Conservation (phyloP, 2,888 invertebrate genomes). For the Mythimna pallens region DNA sequence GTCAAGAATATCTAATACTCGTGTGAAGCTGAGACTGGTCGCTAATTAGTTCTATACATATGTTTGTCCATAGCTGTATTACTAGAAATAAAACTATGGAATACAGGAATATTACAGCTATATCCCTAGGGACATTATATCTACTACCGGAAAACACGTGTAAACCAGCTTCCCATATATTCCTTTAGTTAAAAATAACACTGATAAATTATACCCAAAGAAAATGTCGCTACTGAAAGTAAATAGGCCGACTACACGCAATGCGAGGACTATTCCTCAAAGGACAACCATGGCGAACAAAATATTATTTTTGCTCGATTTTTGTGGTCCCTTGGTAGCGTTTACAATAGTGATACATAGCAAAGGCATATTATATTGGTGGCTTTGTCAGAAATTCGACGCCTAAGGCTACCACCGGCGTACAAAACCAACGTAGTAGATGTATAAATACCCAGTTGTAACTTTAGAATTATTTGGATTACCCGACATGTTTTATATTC, state of each 20-base stretch:
- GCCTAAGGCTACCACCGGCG: slow-evolving; percentile 49
- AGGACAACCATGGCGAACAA: slow-evolving; percentile 40
- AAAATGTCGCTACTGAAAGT: slow-evolving; percentile 19
- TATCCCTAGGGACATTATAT: no score
- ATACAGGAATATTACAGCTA: no score
- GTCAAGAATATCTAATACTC: no score
- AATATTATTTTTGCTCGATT: slow-evolving; percentile 43
- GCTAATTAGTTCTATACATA: no score
- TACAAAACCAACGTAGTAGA: no score
- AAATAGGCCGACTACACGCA: slow-evolving; percentile 14
- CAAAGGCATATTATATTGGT: slow-evolving; percentile 18
- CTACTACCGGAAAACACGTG: neutral
- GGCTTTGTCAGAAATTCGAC: slow-evolving; percentile 44
- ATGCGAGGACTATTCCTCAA: slow-evolving; percentile 41
- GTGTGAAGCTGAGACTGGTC: no score
- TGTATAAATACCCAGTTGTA: neutral
- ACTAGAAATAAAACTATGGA: no score
- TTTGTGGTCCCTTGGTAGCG: slow-evolving; percentile 57
- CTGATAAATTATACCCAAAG: slow-evolving; percentile 32
- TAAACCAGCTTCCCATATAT: neutral
- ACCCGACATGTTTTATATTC: neutral
- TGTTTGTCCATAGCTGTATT: no score
- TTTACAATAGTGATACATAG: slow-evolving; percentile 58
- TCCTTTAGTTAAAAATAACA: slow-evolving; percentile 12
- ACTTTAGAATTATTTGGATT: neutral